A percentile compares a stretch with the other conserved stretches of the same genome.
phyloP scores from a whole-genome alignment of 2,113 vertebrate species.

The Eclectus roratus region DNA sequence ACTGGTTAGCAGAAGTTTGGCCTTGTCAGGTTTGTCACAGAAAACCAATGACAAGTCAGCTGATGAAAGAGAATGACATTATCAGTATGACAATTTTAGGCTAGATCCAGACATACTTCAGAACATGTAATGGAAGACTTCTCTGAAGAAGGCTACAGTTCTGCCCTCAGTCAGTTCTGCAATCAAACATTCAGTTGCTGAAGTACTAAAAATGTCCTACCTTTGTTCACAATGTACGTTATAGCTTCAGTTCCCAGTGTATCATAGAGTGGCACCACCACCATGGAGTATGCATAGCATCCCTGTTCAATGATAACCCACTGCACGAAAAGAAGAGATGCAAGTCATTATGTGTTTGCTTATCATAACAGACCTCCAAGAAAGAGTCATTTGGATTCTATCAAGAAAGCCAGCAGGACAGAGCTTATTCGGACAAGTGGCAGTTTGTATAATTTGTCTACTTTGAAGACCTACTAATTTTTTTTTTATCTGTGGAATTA shows the following conservation, averaged over 20 bases:
- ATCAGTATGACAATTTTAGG: background rate
- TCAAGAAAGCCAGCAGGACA: background rate
- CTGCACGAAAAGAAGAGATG: constrained; percentile 64
- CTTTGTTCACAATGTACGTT: constrained; percentile 87
- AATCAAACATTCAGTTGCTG: background rate
- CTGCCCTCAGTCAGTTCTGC: background rate
- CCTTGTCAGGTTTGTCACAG: constrained; percentile 89
- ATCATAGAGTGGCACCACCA: constrained; percentile 92
- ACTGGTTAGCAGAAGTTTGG: constrained; percentile 78
- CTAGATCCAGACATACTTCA: background rate
- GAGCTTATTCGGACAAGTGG: background rate
- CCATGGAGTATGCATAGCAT: constrained; percentile 92
- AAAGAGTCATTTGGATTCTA: background rate
- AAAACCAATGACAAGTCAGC: constrained; percentile 87
- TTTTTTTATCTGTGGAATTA: background rate
- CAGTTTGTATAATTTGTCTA: background rate
- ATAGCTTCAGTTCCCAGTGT: constrained; percentile 91
- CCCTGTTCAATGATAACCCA: constrained; percentile 93
- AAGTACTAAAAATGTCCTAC: constrained; percentile 62
- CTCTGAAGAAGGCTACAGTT: background rate
- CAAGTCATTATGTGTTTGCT: background rate
- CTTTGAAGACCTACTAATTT: background rate
- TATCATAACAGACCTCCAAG: background rate
- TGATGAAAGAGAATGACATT: background rate
- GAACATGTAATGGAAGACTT: background rate